Evolutionary conservation across 2,797 vertebrate genomes (phyloP).

Genomic region (Otolemur crassicaudatus): DNA sequence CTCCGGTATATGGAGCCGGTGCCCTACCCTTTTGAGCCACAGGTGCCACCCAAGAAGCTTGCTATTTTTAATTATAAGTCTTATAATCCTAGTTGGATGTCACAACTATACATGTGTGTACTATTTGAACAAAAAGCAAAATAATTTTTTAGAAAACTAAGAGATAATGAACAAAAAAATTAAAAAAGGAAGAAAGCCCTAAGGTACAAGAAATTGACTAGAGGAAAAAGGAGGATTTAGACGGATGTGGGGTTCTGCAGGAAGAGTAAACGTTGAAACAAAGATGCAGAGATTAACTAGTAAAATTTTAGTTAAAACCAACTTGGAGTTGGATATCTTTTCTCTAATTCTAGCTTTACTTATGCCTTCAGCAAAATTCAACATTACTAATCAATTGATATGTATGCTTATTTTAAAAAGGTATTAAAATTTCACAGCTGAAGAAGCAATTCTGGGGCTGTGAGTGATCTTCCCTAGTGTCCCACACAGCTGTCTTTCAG

Average conservation of each 20-base stretch:
- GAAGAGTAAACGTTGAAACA: background rate
- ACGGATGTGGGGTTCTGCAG: background rate
- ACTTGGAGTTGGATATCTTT: background rate
- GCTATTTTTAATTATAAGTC: background rate
- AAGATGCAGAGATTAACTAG: background rate
- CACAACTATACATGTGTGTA: background rate
- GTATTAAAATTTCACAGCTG: background rate
- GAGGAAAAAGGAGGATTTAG: background rate
- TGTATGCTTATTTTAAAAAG: background rate
- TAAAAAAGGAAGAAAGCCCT: background rate
- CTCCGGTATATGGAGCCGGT: too few species aligned
- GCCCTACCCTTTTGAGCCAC: too few species aligned
- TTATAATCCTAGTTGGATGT: background rate
- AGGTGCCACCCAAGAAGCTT: background rate
- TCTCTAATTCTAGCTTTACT: background rate
- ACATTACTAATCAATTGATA: background rate
- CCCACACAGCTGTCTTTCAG: background rate
- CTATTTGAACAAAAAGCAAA: background rate
- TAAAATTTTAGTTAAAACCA: background rate
- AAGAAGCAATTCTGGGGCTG: background rate
- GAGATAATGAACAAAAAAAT: background rate
- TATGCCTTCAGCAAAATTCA: background rate
- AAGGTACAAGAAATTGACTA: background rate
- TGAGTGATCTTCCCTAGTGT: background rate
- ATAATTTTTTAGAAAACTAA: background rate